Percentiles rank a stretch among this genome's conserved stretches.
Evolutionary conservation across 35 echinoderm and acorn worm species (phyloP).

Genomic region (Heliocidaris erythrogramma): DNA sequence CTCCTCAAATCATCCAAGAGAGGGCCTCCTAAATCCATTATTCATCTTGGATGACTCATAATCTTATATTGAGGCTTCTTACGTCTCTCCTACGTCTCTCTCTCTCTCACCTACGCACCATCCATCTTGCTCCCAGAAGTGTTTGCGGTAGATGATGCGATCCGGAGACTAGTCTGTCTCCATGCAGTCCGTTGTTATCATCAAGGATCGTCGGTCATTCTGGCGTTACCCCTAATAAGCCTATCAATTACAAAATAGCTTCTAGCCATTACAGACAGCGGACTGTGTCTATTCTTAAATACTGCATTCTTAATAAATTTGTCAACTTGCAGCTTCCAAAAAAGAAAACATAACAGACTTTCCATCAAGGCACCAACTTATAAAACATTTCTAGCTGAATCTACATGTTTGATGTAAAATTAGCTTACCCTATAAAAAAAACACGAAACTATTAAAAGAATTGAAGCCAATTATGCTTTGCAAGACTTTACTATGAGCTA

Average conservation of each 20-base stretch:
- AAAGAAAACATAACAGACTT: no score
- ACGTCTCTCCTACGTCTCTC: neutral
- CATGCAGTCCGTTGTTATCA: neutral
- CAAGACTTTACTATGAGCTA: no score
- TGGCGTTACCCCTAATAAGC: neutral
- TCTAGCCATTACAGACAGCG: neutral
- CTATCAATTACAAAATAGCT: neutral
- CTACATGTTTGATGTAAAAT: no score
- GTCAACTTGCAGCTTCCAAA: neutral
- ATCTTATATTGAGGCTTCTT: neutral
- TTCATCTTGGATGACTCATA: slow-evolving; percentile 44
- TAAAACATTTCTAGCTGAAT: no score
- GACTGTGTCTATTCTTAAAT: no score
- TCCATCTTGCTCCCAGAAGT: slow-evolving; percentile 24
- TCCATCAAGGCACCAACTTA: no score
- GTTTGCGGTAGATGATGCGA: neutral
- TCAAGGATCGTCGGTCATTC: neutral
- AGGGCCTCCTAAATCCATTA: slow-evolving; percentile 48
- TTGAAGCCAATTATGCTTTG: no score
- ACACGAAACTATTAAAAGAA: no score
- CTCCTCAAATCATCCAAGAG: neutral
- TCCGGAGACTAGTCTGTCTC: neutral
- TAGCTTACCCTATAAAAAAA: no score
- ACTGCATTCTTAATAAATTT: neutral
- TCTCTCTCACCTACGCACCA: neutral